Conservation (phyloP, 2,797 vertebrate genomes). For the Mus caroli region DNA sequence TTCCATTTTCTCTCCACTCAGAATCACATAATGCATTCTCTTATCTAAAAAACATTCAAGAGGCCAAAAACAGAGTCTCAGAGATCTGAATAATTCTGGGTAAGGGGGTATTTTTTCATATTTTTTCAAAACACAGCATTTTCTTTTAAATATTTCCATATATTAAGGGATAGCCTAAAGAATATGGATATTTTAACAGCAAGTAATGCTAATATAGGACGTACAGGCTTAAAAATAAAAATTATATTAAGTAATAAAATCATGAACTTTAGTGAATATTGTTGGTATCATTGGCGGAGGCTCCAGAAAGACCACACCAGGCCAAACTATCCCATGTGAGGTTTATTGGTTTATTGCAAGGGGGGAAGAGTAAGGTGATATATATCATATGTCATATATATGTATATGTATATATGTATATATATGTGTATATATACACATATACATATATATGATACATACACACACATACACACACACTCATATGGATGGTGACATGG, state of each 20-base stretch:
- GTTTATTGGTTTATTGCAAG: no score
- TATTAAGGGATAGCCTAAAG: conserved; percentile 16
- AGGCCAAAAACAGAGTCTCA: conserved; percentile 40
- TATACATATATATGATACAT: no score
- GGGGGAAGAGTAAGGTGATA: no score
- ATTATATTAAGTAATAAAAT: conserved; percentile 22
- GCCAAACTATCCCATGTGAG: no score
- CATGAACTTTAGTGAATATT: neutral
- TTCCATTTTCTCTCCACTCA: conserved; percentile 52
- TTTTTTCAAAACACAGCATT: conserved; percentile 15
- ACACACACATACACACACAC: no score
- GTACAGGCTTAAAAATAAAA: neutral
- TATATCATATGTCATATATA: no score
- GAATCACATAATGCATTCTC: neutral
- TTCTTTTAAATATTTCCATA: conserved; percentile 31
- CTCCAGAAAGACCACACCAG: no score
- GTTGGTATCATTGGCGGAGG: no score
- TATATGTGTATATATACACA: no score
- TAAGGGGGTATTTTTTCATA: conserved; percentile 35
- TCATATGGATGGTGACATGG: no score
- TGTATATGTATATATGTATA: no score
- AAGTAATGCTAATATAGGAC: conserved; percentile 26
- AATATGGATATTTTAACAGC: neutral
- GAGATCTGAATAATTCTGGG: conserved; percentile 31
- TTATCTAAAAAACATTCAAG: conserved; percentile 24